Evolutionary conservation across 2,888 invertebrate species (phyloP).

Genomic region (Hydroisotoma schaefferi): DNA sequence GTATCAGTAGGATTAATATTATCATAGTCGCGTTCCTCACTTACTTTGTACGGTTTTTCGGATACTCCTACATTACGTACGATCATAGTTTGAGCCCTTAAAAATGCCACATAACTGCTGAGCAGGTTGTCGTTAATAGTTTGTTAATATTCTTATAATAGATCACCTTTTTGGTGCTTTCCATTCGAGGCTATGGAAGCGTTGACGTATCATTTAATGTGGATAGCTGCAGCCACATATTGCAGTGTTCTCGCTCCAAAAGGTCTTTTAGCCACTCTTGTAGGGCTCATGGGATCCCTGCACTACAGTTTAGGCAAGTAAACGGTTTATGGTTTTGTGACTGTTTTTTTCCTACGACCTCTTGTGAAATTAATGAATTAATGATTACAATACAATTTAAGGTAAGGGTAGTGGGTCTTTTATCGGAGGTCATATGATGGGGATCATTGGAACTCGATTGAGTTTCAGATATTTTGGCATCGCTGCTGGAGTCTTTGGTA

Average conservation of each 20-base stretch:
- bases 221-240: slow-evolving; percentile 85
- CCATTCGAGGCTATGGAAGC: slow-evolving; percentile 85
- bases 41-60: slow-evolving; percentile 74
- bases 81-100: too few species aligned
- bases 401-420: slow-evolving; percentile 79
- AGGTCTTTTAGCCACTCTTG: slow-evolving; percentile 76
- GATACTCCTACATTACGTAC: slow-evolving; percentile 82
- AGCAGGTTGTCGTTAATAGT: not conserved
- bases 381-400: slow-evolving; percentile 49
- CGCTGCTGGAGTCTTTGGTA: slow-evolving; percentile 67
- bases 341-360: not conserved
- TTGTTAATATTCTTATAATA: slow-evolving; percentile 6
- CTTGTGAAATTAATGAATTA: not conserved
- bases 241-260: slow-evolving; percentile 79
- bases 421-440: slow-evolving; percentile 72
- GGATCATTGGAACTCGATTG: slow-evolving; percentile 69
- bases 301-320: slow-evolving; percentile 76
- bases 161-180: slow-evolving; percentile 76
- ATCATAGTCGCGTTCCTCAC: slow-evolving; percentile 80
- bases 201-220: slow-evolving; percentile 80
- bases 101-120: not conserved
- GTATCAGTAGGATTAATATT: slow-evolving; percentile 76
- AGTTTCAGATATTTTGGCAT: slow-evolving; percentile 76
- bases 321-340: slow-evolving; percentile 18
- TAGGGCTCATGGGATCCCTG: slow-evolving; percentile 81